Conservation (phyloP, 2,797 vertebrate species). For the Gymnoscopelus microlampas region DNA sequence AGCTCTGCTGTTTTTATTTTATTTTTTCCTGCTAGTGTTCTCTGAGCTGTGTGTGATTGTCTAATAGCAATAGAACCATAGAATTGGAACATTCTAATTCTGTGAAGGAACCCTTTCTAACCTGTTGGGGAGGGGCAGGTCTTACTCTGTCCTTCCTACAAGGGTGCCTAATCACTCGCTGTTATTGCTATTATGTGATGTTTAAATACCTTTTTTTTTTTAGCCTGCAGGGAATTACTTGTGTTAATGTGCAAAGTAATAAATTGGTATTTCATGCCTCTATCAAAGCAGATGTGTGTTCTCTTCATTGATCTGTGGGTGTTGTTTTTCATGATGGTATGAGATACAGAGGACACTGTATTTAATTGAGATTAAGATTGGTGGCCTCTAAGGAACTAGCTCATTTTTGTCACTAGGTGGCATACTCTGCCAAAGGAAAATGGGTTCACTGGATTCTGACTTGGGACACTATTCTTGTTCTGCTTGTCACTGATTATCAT, state of each 20-base stretch:
- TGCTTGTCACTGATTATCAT: too few species aligned
- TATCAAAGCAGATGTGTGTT: conserved; percentile 61
- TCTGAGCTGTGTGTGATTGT: conserved; percentile 89
- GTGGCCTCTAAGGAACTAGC: neutral
- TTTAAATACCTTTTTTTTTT: conserved; percentile 80
- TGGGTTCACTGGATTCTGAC: neutral
- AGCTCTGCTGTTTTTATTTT: conserved; percentile 73
- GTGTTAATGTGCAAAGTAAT: conserved; percentile 97
- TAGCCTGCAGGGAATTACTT: conserved; percentile 97
- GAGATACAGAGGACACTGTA: neutral
- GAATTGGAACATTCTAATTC: conserved; percentile 41
- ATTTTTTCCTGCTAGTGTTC: conserved; percentile 59
- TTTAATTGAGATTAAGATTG: neutral
- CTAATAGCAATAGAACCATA: conserved; percentile 88
- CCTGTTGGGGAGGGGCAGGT: conserved; percentile 73
- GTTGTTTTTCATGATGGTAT: neutral
- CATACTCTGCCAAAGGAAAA: conserved; percentile 31
- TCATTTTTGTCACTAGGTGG: conserved; percentile 53
- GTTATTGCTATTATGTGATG: conserved; percentile 83
- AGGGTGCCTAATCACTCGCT: conserved; percentile 78
- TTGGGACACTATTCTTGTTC: neutral
- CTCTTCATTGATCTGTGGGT: conserved; percentile 34
- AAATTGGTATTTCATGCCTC: conserved; percentile 97
- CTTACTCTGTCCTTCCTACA: conserved; percentile 71
- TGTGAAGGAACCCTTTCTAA: conserved; percentile 85